Conservation (phyloP, 2,113 vertebrate species). For the Symphodus melops region DNA sequence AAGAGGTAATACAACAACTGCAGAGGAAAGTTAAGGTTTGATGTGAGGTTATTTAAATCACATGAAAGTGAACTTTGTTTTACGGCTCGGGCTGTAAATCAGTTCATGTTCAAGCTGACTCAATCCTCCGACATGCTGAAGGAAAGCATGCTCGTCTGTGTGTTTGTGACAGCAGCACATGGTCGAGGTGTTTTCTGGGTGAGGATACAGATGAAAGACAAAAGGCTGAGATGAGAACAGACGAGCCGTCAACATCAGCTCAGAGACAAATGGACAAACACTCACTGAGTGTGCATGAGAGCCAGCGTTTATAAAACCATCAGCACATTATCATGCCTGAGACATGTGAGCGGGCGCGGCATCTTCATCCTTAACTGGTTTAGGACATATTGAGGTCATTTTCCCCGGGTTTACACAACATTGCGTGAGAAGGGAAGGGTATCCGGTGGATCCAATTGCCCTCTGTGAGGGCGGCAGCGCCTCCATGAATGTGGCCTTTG, state of each 20-base stretch:
- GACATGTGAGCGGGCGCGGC: conserved; percentile 72
- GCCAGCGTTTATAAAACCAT: conserved; percentile 48
- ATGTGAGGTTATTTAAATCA: not conserved
- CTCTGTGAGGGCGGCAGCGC: conserved; percentile 72
- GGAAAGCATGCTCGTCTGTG: too few species aligned
- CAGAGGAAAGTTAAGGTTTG: not conserved
- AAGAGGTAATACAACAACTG: not conserved
- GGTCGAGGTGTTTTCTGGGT: not conserved
- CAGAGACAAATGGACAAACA: conserved; percentile 27
- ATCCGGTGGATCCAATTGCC: conserved; percentile 82
- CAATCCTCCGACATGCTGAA: not conserved
- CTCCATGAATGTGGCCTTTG: conserved; percentile 85
- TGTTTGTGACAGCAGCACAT: not conserved
- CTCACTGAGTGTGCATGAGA: conserved; percentile 34
- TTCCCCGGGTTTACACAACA: conserved; percentile 77
- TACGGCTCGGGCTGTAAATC: not conserved
- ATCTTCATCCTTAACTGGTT: conserved; percentile 75
- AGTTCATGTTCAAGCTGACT: not conserved
- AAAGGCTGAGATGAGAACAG: conserved; percentile 41
- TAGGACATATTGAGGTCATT: conserved; percentile 80
- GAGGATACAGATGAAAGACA: conserved; percentile 33
- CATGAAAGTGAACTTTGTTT: not conserved
- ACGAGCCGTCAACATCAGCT: conserved; percentile 34
- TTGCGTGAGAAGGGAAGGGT: conserved; percentile 82
- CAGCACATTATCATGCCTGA: conserved; percentile 62